phyloP scores from a whole-genome alignment of 2,797 vertebrate genomes.

The Fistularia tabacaria region DNA sequence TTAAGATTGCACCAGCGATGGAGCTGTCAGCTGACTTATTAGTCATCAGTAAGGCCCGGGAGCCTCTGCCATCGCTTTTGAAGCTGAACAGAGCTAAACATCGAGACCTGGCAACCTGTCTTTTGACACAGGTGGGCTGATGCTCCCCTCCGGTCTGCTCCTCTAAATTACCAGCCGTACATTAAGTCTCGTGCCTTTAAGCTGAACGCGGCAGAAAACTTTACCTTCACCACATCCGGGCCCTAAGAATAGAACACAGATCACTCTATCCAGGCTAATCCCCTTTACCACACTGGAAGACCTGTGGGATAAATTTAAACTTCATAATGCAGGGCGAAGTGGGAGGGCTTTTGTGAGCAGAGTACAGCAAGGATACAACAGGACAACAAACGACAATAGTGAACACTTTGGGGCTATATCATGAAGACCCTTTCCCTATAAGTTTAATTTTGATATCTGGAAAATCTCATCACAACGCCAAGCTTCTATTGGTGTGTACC shows the following conservation, averaged over 20 bases:
- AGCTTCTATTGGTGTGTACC: slow-evolving; percentile 60
- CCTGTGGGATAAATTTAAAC: slow-evolving; percentile 40
- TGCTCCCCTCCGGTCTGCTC: slow-evolving; percentile 3
- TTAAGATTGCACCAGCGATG: too few relatives aligned
- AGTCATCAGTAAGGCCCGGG: too few relatives aligned
- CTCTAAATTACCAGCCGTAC: not conserved
- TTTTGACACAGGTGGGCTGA: too few relatives aligned
- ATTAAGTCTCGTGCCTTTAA: slow-evolving; percentile 30
- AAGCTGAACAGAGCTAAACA: too few relatives aligned
- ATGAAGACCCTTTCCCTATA: not conserved
- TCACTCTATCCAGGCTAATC: slow-evolving; percentile 59
- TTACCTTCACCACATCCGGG: slow-evolving; percentile 42
- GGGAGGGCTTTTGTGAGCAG: slow-evolving; percentile 24
- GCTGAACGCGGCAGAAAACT: slow-evolving; percentile 29
- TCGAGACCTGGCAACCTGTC: too few relatives aligned
- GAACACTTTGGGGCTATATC: not conserved
- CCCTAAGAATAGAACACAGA: slow-evolving; percentile 55
- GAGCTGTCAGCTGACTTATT: too few relatives aligned
- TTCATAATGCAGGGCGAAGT: slow-evolving; percentile 26
- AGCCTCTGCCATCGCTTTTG: too few relatives aligned
- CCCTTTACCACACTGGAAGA: slow-evolving; percentile 43
- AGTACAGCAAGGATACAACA: not conserved
- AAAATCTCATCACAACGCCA: not conserved
- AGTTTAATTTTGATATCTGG: not conserved
- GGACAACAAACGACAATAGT: not conserved